Conservation (phyloP, 2,113 vertebrate genomes). For the Rhinolophus ferrumequinum region DNA sequence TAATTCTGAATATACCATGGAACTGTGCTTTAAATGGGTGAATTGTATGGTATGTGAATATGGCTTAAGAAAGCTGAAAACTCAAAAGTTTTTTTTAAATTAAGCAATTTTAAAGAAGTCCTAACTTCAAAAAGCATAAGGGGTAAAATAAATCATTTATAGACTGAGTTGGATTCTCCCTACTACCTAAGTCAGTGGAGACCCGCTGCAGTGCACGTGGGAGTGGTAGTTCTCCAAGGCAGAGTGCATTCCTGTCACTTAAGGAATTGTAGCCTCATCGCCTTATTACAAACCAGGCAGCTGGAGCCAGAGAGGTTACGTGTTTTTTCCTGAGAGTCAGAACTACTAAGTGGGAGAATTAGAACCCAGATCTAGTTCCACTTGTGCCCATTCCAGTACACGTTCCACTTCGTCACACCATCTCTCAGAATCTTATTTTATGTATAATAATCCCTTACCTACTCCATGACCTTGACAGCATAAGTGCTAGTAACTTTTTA, state of each 20-base stretch:
- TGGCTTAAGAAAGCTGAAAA: neutral
- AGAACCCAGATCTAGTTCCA: neutral
- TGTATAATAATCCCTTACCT: neutral
- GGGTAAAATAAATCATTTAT: neutral
- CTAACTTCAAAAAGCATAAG: neutral
- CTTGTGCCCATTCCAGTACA: neutral
- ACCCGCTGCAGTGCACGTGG: neutral
- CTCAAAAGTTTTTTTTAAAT: neutral
- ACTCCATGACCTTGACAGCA: neutral
- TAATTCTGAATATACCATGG: neutral
- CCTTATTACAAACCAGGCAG: neutral
- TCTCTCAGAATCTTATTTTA: neutral
- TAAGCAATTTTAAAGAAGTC: slow-evolving; percentile 4
- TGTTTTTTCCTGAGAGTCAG: neutral
- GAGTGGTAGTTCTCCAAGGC: neutral
- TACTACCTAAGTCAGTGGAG: neutral
- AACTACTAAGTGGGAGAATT: neutral
- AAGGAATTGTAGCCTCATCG: neutral
- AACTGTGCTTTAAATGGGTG: neutral
- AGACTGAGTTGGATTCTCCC: neutral
- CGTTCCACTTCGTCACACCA: neutral
- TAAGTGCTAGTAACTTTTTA: neutral
- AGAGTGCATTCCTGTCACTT: neutral
- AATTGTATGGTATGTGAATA: neutral
- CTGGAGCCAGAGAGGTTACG: neutral